Percentiles rank a stretch among this genome's conserved stretches.
These are phyloP conservation scores for Andrena fulva DNA, from an alignment of 2,888 invertebrate genomes.

Conservation along the genomic window DNA sequence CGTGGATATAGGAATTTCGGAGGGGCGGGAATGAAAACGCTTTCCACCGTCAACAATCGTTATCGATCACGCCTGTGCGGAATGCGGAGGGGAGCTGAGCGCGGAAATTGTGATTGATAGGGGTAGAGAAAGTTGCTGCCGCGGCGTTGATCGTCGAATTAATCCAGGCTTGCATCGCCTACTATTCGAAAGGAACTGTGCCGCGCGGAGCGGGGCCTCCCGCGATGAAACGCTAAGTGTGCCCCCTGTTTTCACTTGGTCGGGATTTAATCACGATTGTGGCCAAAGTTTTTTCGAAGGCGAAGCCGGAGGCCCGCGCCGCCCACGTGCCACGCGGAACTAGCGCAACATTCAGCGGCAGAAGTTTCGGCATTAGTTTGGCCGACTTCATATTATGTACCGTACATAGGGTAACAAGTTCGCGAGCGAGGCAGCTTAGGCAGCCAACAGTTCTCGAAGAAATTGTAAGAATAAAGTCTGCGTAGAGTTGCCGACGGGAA, in stretches of 20 bases:
- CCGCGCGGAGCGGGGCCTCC: no score
- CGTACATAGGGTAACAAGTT: slow-evolving; percentile 65
- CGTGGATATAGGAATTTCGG: neutral
- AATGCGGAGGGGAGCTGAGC: neutral
- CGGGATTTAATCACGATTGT: slow-evolving; percentile 25
- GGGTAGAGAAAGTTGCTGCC: no score
- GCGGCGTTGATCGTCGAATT: no score
- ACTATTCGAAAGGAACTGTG: no score
- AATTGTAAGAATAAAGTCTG: slow-evolving; percentile 53
- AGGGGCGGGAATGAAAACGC: no score
- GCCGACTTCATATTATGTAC: slow-evolving; percentile 57
- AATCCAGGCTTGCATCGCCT: no score
- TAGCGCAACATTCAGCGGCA: slow-evolving; percentile 44
- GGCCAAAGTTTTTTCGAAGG: slow-evolving; percentile 29
- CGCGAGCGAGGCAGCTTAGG: slow-evolving; percentile 61
- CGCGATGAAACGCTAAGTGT: neutral
- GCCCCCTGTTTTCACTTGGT: neutral
- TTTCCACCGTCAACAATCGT: neutral
- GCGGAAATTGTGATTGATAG: no score
- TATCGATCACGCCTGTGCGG: neutral
- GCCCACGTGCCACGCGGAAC: slow-evolving; percentile 29
- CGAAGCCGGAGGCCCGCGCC: slow-evolving; percentile 12
- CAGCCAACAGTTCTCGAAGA: slow-evolving; percentile 56
- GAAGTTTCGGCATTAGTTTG: slow-evolving; percentile 56
- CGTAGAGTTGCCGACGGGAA: slow-evolving; percentile 35